A percentile compares a stretch with the other conserved stretches of the same genome.
Conservation (phyloP, 2,797 vertebrate genomes). For the Hipposideros larvatus region DNA sequence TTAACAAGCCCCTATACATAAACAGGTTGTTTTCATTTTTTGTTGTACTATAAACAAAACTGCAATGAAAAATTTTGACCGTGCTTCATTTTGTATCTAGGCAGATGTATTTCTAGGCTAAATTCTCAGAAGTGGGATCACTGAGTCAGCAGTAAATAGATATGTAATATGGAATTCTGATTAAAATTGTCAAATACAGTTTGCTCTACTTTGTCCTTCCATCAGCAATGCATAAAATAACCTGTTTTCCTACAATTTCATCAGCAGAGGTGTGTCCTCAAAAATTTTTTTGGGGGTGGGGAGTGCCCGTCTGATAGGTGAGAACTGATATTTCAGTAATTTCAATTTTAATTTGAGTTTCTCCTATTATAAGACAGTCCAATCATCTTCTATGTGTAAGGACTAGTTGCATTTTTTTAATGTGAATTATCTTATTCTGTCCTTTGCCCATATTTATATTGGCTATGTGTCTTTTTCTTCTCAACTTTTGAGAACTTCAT, state of each 20-base stretch:
- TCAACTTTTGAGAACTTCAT: not conserved
- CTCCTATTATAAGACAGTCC: not conserved
- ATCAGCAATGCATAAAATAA: not conserved
- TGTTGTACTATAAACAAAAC: not conserved
- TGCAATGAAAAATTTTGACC: not conserved
- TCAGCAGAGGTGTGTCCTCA: not conserved
- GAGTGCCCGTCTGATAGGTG: not conserved
- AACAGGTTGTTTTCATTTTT: not conserved
- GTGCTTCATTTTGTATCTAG: not conserved
- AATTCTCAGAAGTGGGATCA: not conserved
- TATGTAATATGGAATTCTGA: slow-evolving; percentile 24
- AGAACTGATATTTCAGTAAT: slow-evolving; percentile 9
- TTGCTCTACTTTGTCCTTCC: not conserved
- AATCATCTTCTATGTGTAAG: not conserved
- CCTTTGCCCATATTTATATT: not conserved
- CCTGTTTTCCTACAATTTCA: slow-evolving; percentile 81
- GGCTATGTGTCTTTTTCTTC: not conserved
- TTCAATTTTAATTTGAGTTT: slow-evolving; percentile 19
- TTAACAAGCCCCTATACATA: not conserved
- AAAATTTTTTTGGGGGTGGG: not conserved
- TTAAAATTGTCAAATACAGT: not conserved
- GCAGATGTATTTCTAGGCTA: slow-evolving; percentile 24
- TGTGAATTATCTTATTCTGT: not conserved
- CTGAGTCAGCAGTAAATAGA: not conserved
- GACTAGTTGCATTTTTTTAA: not conserved